Conservation (phyloP, 2,797 vertebrate species). For the Triplophysa yarkandensis region DNA sequence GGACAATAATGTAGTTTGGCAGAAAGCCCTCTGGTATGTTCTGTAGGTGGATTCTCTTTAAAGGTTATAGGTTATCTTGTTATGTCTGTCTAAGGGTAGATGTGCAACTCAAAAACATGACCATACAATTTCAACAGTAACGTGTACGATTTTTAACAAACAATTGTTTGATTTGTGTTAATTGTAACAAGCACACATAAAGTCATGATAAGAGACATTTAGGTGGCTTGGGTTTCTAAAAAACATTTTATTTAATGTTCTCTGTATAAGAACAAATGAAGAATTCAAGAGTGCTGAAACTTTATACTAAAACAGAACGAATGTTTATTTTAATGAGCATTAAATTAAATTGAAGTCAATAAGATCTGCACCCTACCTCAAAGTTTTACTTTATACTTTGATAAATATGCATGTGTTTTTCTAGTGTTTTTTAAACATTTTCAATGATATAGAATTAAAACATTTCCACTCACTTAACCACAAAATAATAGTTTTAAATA, state of each 20-base stretch:
- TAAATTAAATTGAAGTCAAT: not conserved
- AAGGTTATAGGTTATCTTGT: conserved; percentile 21
- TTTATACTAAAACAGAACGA: not conserved
- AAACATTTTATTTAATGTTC: not conserved
- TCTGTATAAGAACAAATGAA: not conserved
- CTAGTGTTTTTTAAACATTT: not conserved
- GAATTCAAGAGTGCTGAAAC: not conserved
- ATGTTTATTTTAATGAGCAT: not conserved
- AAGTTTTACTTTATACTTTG: not conserved
- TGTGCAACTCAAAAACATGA: not conserved
- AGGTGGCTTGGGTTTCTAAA: not conserved
- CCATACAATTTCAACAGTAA: not conserved
- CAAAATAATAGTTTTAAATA: not conserved
- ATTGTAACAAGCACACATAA: not conserved
- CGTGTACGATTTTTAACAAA: not conserved
- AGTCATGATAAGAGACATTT: not conserved
- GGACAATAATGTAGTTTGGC: not conserved
- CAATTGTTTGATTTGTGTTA: not conserved
- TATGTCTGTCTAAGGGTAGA: conserved; percentile 16
- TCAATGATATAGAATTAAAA: not conserved
- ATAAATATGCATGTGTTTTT: not conserved
- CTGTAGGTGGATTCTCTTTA: conserved; percentile 9
- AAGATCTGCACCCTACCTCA: not conserved
- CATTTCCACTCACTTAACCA: not conserved
- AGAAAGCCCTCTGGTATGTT: not conserved